Evolutionary conservation across 1,140 invertebrate genomes (phyloP), one percentile per base, ranked within the genome.

Genomic region (Atta texana): DNA sequence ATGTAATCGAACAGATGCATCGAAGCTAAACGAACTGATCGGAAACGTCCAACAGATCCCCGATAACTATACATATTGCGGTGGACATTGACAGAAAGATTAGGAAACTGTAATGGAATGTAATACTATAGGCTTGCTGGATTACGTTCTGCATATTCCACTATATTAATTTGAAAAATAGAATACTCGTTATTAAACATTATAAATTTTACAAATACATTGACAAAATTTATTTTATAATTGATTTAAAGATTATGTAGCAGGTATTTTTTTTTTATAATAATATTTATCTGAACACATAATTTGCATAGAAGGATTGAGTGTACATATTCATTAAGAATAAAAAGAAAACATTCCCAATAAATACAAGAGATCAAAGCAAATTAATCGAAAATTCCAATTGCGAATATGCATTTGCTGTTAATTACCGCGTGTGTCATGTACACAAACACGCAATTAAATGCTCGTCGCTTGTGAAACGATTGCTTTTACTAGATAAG

Each of bases 1-100:
- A 82, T 78, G 49, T 16, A 66, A 57, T 74, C 69, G 55, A 84
- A 5, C 12, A 44, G 80, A 82, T 57, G 53, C 21, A 51, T 74
- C 68, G 55, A 39, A 75, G 18, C 44, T 61, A 84, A 82, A 74
- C 53, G n/a, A n/a, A 51, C 55, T 12, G 39, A 51, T 61, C 24
- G 55, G 18, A 49, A 82, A 81, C 16, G 24, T 44, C 21, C 34
- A 49, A 51, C 39, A 49, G 39, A 63, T 51, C 55, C 0, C 16
- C 18, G 55, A 75, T 75, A 21, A 24, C 14, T 14, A 8, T 3
- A 4, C 24, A 8, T 44, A 44, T 81, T 55, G 24, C 68, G 53
- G n/a, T 72, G 44, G 18, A 61, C 18, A 49, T 12, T 3, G 24
- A 49, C 24, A 59, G 7, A 31, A 74, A 75, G 18, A 82, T 57